Base-by-base conservation (phyloP, 2,797 vertebrate genomes). In the Schizothorax lantsangensis region DNA sequence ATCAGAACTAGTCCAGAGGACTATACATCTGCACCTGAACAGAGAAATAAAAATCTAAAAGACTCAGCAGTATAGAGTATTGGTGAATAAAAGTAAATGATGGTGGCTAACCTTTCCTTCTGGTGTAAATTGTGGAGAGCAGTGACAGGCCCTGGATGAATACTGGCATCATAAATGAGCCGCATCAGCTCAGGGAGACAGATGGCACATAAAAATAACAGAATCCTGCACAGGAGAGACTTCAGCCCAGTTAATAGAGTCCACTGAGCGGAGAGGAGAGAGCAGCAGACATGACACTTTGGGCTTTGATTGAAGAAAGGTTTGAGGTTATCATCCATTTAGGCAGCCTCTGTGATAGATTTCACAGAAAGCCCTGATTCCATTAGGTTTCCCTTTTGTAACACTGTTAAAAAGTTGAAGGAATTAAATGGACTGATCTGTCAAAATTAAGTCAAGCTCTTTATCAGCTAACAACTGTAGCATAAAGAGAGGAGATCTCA, bases 171-270 rank as follows among this genome's bases (percentile, higher is more conserved):
- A 82, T 87, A 91, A 90, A 87, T 84, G 75, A 85, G 86, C 75
- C 82, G 66, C 85, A 85, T 86, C 71, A 80, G 64, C 83, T 86
- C 83, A 85, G 79, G 74, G 74, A 88, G 89, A 89, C 87, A 86
- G 84, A 79, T 75, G 62, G 89, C 77, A 90, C 90, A 86, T 89
- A 85, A 92, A 92, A 93, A 91, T 92, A 92, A 92, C 90, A 91
- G 90, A 92, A 91, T 84, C 77, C 85, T 92, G 89, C 85, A 19
- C 88, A 45, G 69, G 40, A 80, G 49, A 6, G 54, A 79, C 52
- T 87, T 84, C 40, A 26, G 84, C 40, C 6, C 2, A 8, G 75
- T 79, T 81, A 85, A 80, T 85, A 81, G 52, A 85, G 66, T 81
- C 54, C 54, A 73, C 52, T 85, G 59, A 49, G 73, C 17, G 15